phyloP scores from a whole-genome alignment of 2,797 vertebrate species.

The Oreonectes daqikongensis region DNA sequence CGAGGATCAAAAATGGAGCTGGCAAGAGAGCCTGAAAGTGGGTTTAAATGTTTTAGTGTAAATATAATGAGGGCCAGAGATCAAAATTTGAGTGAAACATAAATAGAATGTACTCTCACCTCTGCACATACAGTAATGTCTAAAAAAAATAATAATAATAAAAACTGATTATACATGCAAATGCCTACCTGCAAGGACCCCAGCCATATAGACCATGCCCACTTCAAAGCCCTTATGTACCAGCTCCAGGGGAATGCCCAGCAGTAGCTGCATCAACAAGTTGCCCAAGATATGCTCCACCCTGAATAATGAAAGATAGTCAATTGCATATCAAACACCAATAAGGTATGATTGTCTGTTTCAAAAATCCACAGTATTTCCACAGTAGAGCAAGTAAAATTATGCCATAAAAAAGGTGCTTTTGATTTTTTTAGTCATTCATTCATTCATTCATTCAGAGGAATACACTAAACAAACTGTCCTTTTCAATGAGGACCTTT shows the following conservation, averaged over 20 bases:
- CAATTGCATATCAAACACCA: not conserved
- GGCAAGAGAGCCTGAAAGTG: constrained; percentile 83
- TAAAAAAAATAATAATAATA: not conserved
- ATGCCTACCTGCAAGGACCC: constrained; percentile 86
- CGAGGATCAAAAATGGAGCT: constrained; percentile 91
- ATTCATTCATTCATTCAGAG: not conserved
- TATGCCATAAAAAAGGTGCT: not conserved
- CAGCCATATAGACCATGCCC: constrained; percentile 87
- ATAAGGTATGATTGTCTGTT: not conserved
- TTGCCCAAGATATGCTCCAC: constrained; percentile 90
- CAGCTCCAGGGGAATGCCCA: constrained; percentile 89
- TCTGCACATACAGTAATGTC: too few species aligned
- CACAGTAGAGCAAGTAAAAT: not conserved
- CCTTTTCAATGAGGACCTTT: not conserved
- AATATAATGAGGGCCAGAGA: not conserved
- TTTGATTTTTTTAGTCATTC: not conserved
- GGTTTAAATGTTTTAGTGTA: not conserved
- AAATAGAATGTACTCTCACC: too few species aligned
- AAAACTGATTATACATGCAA: not conserved
- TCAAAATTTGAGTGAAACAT: not conserved
- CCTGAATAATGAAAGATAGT: constrained; percentile 64
- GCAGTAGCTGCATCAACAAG: constrained; percentile 84
- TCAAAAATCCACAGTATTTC: not conserved
- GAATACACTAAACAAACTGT: not conserved
- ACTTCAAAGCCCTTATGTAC: constrained; percentile 92